Percentiles rank a stretch among this genome's conserved stretches.
Conservation (phyloP, 2,113 vertebrate species). For the Microtus ochrogaster region DNA sequence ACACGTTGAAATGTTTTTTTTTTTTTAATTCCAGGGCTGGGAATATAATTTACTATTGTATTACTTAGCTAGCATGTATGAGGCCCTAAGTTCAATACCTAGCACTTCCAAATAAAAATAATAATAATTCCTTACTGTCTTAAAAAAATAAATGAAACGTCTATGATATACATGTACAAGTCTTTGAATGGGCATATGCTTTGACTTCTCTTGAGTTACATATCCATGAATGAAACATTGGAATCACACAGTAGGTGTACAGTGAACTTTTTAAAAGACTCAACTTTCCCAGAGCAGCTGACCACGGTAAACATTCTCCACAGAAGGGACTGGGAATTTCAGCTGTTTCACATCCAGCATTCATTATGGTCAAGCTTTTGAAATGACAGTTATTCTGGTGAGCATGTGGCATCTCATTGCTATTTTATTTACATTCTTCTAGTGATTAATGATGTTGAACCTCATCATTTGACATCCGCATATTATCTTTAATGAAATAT, state of each 20-base stretch:
- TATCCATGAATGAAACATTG: constrained; percentile 4
- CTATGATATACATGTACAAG: background rate
- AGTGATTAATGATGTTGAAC: constrained; percentile 10
- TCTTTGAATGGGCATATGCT: background rate
- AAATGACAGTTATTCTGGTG: constrained; percentile 20
- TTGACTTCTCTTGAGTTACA: constrained; percentile 21
- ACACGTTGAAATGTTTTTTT: background rate
- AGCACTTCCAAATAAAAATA: background rate
- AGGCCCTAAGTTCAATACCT: background rate
- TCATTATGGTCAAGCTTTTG: background rate
- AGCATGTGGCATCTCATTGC: background rate
- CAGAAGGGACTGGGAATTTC: constrained; percentile 1
- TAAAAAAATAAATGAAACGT: background rate
- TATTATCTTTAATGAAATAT: constrained; percentile 14
- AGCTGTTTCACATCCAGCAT: constrained; percentile 9
- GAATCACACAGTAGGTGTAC: background rate
- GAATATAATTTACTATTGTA: background rate
- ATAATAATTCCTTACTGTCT: background rate
- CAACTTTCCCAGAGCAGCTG: constrained; percentile 29
- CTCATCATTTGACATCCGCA: constrained; percentile 28
- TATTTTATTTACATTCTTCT: constrained; percentile 16
- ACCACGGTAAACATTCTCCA: background rate
- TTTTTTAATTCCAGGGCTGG: background rate
- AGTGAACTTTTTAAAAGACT: constrained; percentile 11
- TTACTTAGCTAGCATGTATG: background rate